Base-by-base conservation (phyloP, 2,888 invertebrate genomes). In the Rotaria socialis region DNA sequence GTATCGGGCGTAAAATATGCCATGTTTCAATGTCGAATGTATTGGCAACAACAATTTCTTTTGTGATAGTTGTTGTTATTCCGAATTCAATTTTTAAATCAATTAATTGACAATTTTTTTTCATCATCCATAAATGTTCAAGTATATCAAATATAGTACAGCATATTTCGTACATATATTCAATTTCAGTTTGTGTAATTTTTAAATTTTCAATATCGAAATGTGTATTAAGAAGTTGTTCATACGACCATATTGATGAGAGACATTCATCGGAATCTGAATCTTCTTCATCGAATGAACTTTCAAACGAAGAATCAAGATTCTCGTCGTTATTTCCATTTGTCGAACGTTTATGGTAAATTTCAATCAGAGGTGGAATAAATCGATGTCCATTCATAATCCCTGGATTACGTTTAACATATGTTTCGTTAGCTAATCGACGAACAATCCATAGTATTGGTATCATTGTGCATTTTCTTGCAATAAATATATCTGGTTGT, bases 11-110 rank as follows among this genome's bases (percentile, higher is more conserved):
- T 47, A 80, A 47, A 47, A 80, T n/a, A 80, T 80, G 80, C 80
- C 80, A 80, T 47, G 80, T 80, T 80, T 80, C 80, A 10, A 47
- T 47, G 47, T 80, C 80, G 19, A 80, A 47, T 47, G n/a, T n/a
- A 47, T 47, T 80, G 47, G 80, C 47, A 80, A 80, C 80, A 47
- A 80, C 80, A 47, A 80, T 80, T 80, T 80, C 80, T 47, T 80
- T 80, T 35, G 67, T 35, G 4, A 41, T 67, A 11, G 80, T 47
- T 47, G 80, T 80, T 43, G 80, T 80, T 80, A 80, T 80, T 19
- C 80, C 80, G 19, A 80, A 80, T 47, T 80, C 80, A n/a, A 80
- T 80, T 80, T 80, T 80, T 80, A 80, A 80, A 80, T 80, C 80
- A 47, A 80, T 80, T 47, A 80, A 80, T 47, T 80, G 80, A 80